A percentile compares a stretch with the other conserved stretches of the same genome.
Conservation (phyloP, 2,113 vertebrate species). For the Brachypteracias leptosomus region DNA sequence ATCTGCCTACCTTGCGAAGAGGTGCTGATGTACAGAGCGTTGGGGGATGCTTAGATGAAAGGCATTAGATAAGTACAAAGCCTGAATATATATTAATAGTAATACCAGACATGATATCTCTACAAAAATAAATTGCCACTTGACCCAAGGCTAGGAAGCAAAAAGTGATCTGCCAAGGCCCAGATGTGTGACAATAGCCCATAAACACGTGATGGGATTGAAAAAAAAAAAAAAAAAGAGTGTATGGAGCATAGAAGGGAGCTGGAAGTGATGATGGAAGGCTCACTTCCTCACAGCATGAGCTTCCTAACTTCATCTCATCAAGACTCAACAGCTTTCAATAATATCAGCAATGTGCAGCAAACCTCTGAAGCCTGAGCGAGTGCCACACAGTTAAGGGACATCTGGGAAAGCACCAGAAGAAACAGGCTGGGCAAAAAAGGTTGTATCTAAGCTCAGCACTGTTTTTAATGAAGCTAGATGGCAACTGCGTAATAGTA, state of each 20-base stretch:
- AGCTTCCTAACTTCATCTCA: not conserved
- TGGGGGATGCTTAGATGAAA: not conserved
- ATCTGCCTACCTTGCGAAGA: not conserved
- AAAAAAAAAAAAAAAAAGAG: not conserved
- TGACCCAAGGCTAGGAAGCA: not conserved
- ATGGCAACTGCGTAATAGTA: not conserved
- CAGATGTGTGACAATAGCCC: not conserved
- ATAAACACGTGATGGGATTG: not conserved
- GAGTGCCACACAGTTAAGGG: not conserved
- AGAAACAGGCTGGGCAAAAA: not conserved
- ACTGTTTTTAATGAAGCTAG: not conserved
- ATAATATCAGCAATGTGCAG: not conserved
- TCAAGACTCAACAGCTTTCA: not conserved
- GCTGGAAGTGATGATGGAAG: not conserved
- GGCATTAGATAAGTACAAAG: not conserved
- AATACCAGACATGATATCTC: not conserved
- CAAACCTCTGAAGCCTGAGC: not conserved
- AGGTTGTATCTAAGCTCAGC: not conserved
- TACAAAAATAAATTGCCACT: slow-evolving; percentile 22
- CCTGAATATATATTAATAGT: not conserved
- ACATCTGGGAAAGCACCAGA: not conserved
- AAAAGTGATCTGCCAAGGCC: not conserved
- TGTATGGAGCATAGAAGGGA: not conserved
- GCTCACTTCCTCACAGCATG: not conserved
- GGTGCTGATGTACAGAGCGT: not conserved